Base-by-base conservation (phyloP, 2,888 invertebrate species). In the Dryomyza anilis region DNA sequence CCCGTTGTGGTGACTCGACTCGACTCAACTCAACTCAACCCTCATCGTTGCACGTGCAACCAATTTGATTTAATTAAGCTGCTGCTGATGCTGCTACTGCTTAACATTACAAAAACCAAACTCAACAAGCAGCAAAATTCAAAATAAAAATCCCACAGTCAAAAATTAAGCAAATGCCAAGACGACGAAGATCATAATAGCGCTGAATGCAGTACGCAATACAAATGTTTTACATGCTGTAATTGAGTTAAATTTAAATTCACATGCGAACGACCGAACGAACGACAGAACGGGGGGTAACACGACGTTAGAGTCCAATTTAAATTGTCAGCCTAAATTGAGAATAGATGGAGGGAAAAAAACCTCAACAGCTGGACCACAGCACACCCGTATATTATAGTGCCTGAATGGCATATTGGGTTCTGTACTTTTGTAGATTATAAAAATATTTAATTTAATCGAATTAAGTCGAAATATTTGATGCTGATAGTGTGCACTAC, bases 21-120 rank as follows among this genome's bases (percentile, higher is more conserved):
- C n/a, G n/a, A n/a, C n/a, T n/a, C n/a, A n/a, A n/a, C n/a, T n/a
- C n/a, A n/a, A n/a, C n/a, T n/a, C n/a, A n/a, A 68, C 76, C 76
- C 76, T 72, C 77, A 76, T 76, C 19, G 48, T 53, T 69, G 74
- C 76, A 76, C 77, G 76, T 76, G 76, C 75, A 77, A 69, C 70
- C 75, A 72, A 76, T 76, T 77, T 77, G 74, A 74, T 74, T 76
- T 73, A 77, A 76, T 76, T 77, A 76, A 76, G 73, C 50, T 52
- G 50, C 23, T 27, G 25, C 23, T 52, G 23, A 52, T 25, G n/a
- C 50, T 16, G 16, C 14, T 8, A 16, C n/a, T 27, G 27, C 50
- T 52, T 52, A 43, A 4, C 43, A 43, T 19, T 19, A 43, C 43
- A 48, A 60, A 23, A 45, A n/a, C 16, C 19, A 62, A 29, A 30